These are phyloP conservation scores for Pristionchus entomophagus DNA, from an alignment of 2,888 invertebrate genomes.

Conservation along the genomic window DNA sequence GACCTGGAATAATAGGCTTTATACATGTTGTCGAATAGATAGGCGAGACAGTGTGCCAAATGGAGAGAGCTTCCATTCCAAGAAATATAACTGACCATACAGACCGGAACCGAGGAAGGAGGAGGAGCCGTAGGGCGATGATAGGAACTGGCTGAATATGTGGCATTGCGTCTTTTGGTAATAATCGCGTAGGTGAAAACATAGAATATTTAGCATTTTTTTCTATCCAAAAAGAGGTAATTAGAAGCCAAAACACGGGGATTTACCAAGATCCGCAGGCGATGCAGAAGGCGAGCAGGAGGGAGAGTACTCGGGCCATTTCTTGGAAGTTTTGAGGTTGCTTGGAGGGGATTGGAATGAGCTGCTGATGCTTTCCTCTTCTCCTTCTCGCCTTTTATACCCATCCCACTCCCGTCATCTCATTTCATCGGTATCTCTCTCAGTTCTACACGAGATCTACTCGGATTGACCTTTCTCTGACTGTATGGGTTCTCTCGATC, in stretches of 20 bases:
- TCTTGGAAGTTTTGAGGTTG: too few species aligned
- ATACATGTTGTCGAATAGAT: too few species aligned
- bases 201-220: not conserved
- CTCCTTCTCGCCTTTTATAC: not conserved
- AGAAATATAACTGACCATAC: too few species aligned
- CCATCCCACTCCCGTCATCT: not conserved
- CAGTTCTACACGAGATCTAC: not conserved
- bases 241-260: not conserved
- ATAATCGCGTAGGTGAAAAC: not conserved
- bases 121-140: constrained; percentile 5
- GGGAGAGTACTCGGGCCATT: constrained; percentile 9
- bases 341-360: not conserved
- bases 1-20: too few species aligned
- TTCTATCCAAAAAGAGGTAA: too few species aligned
- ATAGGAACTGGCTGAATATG: constrained; percentile 8
- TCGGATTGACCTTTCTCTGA: not conserved
- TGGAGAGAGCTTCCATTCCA: too few species aligned
- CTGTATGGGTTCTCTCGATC: not conserved
- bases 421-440: not conserved
- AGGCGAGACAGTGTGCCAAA: too few species aligned
- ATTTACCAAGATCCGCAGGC: not conserved
- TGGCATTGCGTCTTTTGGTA: too few species aligned
- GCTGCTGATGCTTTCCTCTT: not conserved
- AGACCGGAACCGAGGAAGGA: not conserved
- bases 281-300: constrained; percentile 11